These are phyloP conservation scores for Chromis chromis DNA, from an alignment of 2,797 vertebrate genomes.

Conservation along the genomic window DNA sequence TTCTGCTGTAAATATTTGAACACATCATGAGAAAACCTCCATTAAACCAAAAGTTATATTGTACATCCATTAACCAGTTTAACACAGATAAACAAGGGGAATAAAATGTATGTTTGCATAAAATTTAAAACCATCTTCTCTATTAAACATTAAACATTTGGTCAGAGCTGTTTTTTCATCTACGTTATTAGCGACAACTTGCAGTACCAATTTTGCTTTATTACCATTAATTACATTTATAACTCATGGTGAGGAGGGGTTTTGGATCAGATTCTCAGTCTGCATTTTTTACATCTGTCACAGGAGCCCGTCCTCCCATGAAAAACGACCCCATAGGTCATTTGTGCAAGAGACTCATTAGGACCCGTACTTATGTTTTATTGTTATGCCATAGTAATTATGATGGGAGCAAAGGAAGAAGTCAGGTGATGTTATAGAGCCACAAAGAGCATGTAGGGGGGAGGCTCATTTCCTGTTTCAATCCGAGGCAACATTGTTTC, in stretches of 20 bases:
- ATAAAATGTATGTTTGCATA: background rate
- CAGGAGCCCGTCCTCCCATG: background rate
- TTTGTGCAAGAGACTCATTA: background rate
- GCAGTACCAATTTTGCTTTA: background rate
- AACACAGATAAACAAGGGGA: background rate
- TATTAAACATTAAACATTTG: too few species aligned
- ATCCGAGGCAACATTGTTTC: too few species aligned
- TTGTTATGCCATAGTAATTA: slow-evolving; percentile 4
- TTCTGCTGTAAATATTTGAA: too few species aligned
- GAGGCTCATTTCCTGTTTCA: too few species aligned
- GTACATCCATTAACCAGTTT: background rate
- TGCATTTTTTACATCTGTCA: slow-evolving; percentile 2
- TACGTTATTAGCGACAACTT: background rate
- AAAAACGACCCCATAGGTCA: background rate
- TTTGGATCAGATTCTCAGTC: background rate
- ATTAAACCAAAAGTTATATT: background rate
- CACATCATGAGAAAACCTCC: background rate
- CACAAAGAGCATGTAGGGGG: too few species aligned
- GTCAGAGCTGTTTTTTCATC: background rate
- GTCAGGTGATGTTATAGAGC: too few species aligned
- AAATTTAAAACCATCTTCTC: background rate
- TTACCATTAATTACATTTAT: background rate
- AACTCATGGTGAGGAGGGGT: background rate
- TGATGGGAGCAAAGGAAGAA: background rate
- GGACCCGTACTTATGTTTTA: background rate